These are phyloP conservation scores for Peromyscus californicus DNA, from an alignment of 2,113 vertebrate genomes.

Conservation along the genomic window DNA sequence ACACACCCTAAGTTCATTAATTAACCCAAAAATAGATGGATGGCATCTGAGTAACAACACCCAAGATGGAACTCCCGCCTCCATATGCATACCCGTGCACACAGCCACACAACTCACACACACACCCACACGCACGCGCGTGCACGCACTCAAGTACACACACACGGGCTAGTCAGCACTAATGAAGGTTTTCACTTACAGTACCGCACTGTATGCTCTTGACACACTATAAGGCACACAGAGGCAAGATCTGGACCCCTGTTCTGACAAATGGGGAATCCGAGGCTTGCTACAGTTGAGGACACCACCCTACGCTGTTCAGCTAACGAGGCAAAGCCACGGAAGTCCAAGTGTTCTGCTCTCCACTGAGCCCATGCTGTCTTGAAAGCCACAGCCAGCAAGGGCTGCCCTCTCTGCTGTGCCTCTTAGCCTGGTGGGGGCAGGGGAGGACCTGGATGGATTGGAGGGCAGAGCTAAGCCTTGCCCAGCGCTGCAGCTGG, in stretches of 20 bases:
- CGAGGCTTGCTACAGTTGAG: neutral
- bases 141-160: neutral
- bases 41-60: neutral
- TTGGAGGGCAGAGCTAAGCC: neutral
- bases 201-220: neutral
- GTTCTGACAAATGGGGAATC: neutral
- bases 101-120: neutral
- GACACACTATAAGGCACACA: neutral
- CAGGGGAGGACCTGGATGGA: too few species aligned
- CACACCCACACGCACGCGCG: too few species aligned
- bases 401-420: neutral
- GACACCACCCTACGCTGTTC: neutral
- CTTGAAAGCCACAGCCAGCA: neutral
- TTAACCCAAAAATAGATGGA: neutral
- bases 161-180: neutral
- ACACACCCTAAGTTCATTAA: neutral
- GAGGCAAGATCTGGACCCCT: neutral
- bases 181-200: neutral
- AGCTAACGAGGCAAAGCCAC: too few species aligned
- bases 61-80: neutral
- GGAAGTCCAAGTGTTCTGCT: neutral
- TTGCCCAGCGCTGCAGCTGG: neutral
- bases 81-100: neutral
- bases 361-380: fast-evolving
- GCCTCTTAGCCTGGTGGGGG: neutral